Base-by-base conservation (phyloP, 2,113 vertebrate genomes). In the Pygoscelis antarcticus region DNA sequence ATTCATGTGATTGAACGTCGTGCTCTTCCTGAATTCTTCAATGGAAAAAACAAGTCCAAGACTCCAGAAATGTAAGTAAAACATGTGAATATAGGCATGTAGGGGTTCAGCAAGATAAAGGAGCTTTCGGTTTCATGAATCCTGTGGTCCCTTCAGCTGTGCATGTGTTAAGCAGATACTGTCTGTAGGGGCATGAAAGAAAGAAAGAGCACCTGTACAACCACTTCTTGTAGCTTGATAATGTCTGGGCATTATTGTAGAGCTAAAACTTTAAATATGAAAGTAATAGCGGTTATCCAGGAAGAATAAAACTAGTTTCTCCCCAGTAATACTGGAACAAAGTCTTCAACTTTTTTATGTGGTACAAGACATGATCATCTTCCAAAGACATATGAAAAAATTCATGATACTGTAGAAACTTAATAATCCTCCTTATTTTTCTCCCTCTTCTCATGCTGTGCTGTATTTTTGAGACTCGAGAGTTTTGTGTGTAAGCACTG, bases 1-100 rank as follows among this genome's bases (percentile, higher is more conserved):
- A 99, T 99, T 94, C 99, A 99, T 9, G 99, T 99, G 83, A 99
- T 99, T 3, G 99, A 99, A 66, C 98, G 99, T 7, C 98, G 99
- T 17, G 99, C 99, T 1, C 98, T 99, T 76, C 99, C 99, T 0
- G 99, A 99, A 38, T 99, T 99, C 93, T 99, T 99, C 98, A 99
- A 99, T 2, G 99, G 99, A 3, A 99, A 99, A 92, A 99, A 99
- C 97, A 99, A 99, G 90, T 99, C 99, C 40, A 99, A 99, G 98
- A 99, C 99, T 74, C 99, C 99, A 84, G 99, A 99, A 98, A 99
- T 99, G 99, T 99, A 93, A 99, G 99, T 97, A 44, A 62, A 74
- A 9, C 13, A 2, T 29, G 9, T 2, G 19, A 7, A 9, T 38
- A 1, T 8, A 51, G 47, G 13, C 3, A 1, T 44, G 2, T 23